These are phyloP conservation scores for Percina caprodes DNA, from an alignment of 2,113 vertebrate genomes.

Conservation along the genomic window DNA sequence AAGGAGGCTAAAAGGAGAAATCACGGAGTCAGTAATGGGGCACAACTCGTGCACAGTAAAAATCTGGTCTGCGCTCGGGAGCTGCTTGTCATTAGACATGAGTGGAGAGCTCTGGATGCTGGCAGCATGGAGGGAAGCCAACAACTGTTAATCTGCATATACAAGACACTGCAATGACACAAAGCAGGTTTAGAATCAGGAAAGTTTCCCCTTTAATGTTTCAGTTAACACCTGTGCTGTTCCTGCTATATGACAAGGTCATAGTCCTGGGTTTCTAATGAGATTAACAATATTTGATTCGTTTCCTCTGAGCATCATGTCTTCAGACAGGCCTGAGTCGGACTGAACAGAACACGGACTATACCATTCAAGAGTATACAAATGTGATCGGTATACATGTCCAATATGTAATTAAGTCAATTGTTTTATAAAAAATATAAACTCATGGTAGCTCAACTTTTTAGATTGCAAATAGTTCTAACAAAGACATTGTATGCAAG, in stretches of 20 bases:
- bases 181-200: too few relatives aligned
- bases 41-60: too few relatives aligned
- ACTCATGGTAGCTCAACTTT: not conserved
- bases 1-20: too few relatives aligned
- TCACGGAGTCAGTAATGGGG: too few relatives aligned
- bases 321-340: not conserved
- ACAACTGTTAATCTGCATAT: too few relatives aligned
- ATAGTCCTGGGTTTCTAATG: not conserved
- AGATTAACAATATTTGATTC: not conserved
- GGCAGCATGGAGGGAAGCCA: too few relatives aligned
- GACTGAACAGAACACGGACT: not conserved
- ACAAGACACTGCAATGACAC: too few relatives aligned
- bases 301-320: not conserved
- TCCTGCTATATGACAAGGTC: not conserved
- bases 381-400: not conserved
- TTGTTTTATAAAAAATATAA: constrained; percentile 41
- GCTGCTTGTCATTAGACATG: too few relatives aligned
- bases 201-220: not conserved
- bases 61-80: too few relatives aligned
- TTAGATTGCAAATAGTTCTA: not conserved
- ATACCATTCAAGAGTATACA: not conserved
- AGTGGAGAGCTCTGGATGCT: too few relatives aligned
- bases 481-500: not conserved
- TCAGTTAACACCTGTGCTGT: not conserved
- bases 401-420: not conserved